Percentiles rank a stretch among this genome's conserved stretches.
These are phyloP conservation scores for Stenurella melanura DNA, from an alignment of 2,888 invertebrate genomes.

Conservation along the genomic window DNA sequence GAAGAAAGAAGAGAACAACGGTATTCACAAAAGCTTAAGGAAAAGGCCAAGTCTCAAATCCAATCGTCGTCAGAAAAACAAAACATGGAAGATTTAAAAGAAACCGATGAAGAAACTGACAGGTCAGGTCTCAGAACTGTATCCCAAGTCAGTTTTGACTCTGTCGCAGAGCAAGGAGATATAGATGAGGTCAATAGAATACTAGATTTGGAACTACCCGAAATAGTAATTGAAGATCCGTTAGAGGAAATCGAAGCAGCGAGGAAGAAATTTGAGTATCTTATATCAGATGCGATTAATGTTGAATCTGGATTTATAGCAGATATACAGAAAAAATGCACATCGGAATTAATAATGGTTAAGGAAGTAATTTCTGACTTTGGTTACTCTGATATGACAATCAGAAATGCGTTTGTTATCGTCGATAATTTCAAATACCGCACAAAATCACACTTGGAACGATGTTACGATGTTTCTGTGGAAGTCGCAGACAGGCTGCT, in stretches of 20 bases:
- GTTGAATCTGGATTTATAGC: constrained; percentile 73
- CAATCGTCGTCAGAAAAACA: background rate
- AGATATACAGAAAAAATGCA: constrained; percentile 69
- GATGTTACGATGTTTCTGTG: constrained; percentile 74
- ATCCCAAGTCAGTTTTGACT: constrained; percentile 70
- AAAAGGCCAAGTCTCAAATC: constrained; percentile 36
- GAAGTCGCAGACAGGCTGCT: constrained; percentile 78
- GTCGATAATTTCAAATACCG: constrained; percentile 72
- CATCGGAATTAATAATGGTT: constrained; percentile 74
- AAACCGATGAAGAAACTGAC: constrained; percentile 28
- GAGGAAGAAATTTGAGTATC: constrained; percentile 72
- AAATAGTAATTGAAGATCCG: constrained; percentile 70
- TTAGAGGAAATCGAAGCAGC: constrained; percentile 76
- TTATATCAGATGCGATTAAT: constrained; percentile 74
- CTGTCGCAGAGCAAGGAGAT: constrained; percentile 75
- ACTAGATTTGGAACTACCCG: constrained; percentile 71
- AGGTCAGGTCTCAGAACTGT: constrained; percentile 7
- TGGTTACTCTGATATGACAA: constrained; percentile 66
- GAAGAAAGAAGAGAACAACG: constrained; percentile 64
- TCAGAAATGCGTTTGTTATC: constrained; percentile 62
- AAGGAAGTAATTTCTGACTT: constrained; percentile 72
- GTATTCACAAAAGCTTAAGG: constrained; percentile 60
- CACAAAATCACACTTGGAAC: constrained; percentile 76
- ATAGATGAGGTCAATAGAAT: constrained; percentile 72
- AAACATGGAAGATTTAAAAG: constrained; percentile 25